phyloP scores from a whole-genome alignment of 2,888 invertebrate species.

The Leptothorax acervorum region DNA sequence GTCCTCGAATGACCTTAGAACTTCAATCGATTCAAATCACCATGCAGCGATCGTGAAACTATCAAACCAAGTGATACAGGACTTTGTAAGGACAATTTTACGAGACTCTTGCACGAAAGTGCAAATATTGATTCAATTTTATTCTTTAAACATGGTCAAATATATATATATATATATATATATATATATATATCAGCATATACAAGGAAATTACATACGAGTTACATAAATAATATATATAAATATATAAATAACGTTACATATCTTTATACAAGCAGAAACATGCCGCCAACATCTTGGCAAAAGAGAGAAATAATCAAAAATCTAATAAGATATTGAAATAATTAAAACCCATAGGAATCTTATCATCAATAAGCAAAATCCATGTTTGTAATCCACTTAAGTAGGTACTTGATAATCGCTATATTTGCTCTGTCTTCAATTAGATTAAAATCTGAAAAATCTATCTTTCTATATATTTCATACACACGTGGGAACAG shows the following conservation, averaged over 20 bases:
- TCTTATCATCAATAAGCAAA: not conserved
- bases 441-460: not conserved
- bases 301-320: not conserved
- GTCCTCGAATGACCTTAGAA: conserved; percentile 17
- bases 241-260: conserved; percentile 51
- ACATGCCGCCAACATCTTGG: conserved; percentile 22
- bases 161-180: conserved; percentile 2
- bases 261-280: conserved; percentile 60
- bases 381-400: not conserved
- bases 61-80: conserved; percentile 17
- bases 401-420: not conserved
- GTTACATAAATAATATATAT: conserved; percentile 54
- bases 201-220: conserved; percentile 19
- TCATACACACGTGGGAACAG: not conserved
- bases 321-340: conserved; percentile 41
- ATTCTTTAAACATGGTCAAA: conserved; percentile 7
- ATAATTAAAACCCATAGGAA: conserved; percentile 45
- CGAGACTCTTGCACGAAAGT: conserved; percentile 44
- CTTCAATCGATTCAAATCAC: conserved; percentile 56
- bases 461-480: not conserved
- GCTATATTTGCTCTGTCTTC: not conserved
- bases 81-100: conserved; percentile 39
- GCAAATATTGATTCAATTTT: conserved; percentile 66
- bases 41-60: not conserved
- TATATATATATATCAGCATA: not conserved